Evolutionary conservation across 2,113 vertebrate species (phyloP).

Genomic region (Amphiprion percula): DNA sequence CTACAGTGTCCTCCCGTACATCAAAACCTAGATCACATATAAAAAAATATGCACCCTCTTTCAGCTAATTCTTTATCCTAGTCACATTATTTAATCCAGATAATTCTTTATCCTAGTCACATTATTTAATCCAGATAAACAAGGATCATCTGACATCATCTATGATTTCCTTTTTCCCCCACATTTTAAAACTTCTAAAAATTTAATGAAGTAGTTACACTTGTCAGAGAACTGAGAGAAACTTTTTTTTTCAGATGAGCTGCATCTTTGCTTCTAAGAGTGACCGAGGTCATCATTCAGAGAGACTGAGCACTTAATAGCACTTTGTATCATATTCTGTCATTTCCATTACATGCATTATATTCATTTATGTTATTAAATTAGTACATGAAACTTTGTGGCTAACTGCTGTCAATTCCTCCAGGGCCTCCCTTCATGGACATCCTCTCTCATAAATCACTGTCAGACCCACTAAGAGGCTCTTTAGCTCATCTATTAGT

Average conservation of each 20-base stretch:
- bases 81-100: no score
- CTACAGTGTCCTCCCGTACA: no score
- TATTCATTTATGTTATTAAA: slow-evolving; percentile 51
- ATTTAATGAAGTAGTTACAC: neutral
- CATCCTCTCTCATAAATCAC: slow-evolving; percentile 41
- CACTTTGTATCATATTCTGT: slow-evolving; percentile 17
- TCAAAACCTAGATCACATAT: no score
- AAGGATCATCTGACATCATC: no score
- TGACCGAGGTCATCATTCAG: slow-evolving; percentile 4
- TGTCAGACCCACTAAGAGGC: slow-evolving; percentile 60
- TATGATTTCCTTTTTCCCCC: no score
- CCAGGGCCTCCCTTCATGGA: slow-evolving; percentile 4
- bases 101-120: no score
- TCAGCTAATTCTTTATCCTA: no score
- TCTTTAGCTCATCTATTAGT: slow-evolving; percentile 55
- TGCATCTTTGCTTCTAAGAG: neutral
- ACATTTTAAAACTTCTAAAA: no score
- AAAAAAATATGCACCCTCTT: no score
- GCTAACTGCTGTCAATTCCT: slow-evolving; percentile 43
- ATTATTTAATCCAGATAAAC: no score
- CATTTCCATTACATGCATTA: slow-evolving; percentile 55
- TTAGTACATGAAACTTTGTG: slow-evolving; percentile 43
- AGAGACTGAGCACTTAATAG: slow-evolving; percentile 1
- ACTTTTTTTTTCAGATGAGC: neutral
- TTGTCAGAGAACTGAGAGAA: neutral